Base-by-base conservation (phyloP, 2,113 vertebrate species). In the Lophura nycthemera region DNA sequence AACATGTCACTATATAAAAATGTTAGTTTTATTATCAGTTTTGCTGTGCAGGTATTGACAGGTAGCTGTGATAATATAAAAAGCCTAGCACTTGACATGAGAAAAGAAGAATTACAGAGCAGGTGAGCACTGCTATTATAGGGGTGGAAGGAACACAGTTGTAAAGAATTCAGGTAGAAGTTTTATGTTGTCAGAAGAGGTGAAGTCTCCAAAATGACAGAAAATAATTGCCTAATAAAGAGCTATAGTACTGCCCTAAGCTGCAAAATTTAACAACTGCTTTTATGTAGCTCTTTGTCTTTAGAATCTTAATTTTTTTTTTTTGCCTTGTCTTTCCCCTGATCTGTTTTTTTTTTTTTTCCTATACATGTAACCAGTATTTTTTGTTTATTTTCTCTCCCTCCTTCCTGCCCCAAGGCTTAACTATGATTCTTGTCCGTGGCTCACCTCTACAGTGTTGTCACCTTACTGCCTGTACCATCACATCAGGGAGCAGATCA, bases 181-280 rank as follows among this genome's bases (percentile, higher is more conserved):
- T 76, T 81, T 90, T 80, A 80, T 54, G 34, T 60, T 72, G 30
- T 84, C 84, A 74, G 61, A 82, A 89, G 65, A 87, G 83, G 94
- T 81, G 69, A 90, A 87, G 80, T 93, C 65, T 89, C 93, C 77
- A 94, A 94, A 93, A 90, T 73, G 80, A 93, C 80, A 90, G 64
- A 79, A 95, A 94, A 95, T 91, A 96, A 95, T 96, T 95, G 89
- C 89, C 76, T 90, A 95, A 96, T 93, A 95, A 93, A 97, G 71
- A 93, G 40, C 76, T 80, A 90, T n/a, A 87, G 56, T 64, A 52
- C 52, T 95, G 75, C 77, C 94, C 93, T 84, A 86, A 95, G 85
- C 87, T 87, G 86, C 80, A 81, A 71, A 96, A 89, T n/a, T 50
- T 92, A 96, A 86, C 92, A 83, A 82, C 92, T 95, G 74, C 80